Evolutionary conservation across 2,113 vertebrate genomes (phyloP), one percentile per base, ranked within the genome.

Genomic region (Thamnaconus septentrionalis): DNA sequence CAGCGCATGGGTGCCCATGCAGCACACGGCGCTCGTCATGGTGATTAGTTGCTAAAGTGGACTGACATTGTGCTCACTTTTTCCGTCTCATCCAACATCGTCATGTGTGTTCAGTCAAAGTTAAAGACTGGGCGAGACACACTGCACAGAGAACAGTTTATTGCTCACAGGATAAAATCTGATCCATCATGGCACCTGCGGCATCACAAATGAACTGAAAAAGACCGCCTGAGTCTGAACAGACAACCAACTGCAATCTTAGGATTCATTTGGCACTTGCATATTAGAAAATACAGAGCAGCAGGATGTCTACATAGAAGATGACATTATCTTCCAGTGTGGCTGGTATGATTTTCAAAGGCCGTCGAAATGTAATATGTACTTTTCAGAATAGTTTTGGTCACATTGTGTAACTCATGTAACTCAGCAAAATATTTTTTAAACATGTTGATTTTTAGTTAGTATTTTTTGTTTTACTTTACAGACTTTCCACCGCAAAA

Each of bases 1-100:
- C 96, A 97, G 87, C 92, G 95, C 74, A 98, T 98, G 96, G 96
- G 95, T 2, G 96, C 96, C 56, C 96, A 97, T 2, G 93, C 94
- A 0, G 93, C 95, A 39, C 89, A 88, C 1, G 86, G 83, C 0
- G 88, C 93, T 10, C 94, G 95, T 49, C 95, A 95, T 69, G 93
- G 90, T 51, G 94, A 90, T 62, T 94, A 86, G 69, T 41, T 1
- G 46, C 63, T 9, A 1, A 8, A 40, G 50, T 52, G 53, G 65
- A 60, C 48, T 52, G 3, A 4, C 18, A 42, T 53, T 69, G 66
- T 53, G 10, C 58, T 66, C 43, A 10, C 51, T 31, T 79, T 7
- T 43, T 70, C 60, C 9, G 57, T 65, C 59, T 59, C n/a, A 45
- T 7, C 7, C 44, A 5, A 45, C 5, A 5, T 45, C 5, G 44